phyloP scores from a whole-genome alignment of 2,888 invertebrate genomes.

The Phyllotreta cruciferae region DNA sequence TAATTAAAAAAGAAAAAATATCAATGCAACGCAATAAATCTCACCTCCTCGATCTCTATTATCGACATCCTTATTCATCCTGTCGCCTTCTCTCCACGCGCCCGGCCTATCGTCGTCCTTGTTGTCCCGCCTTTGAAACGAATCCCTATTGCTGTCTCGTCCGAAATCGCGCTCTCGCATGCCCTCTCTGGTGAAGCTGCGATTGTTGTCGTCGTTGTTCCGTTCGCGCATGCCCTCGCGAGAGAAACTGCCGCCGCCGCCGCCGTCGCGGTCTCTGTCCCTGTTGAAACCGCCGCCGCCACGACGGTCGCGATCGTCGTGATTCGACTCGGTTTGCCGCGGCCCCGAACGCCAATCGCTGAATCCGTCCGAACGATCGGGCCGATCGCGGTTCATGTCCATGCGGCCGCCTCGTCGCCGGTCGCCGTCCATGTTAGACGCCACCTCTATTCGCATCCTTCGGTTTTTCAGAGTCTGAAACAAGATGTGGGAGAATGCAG shows the following conservation, averaged over 20 bases:
- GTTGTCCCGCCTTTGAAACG: slow-evolving; percentile 20
- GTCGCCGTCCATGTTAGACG: slow-evolving; percentile 76
- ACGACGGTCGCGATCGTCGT: slow-evolving; percentile 38
- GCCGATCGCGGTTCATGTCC: slow-evolving; percentile 64
- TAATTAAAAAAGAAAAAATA: no score
- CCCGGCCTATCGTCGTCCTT: slow-evolving; percentile 41
- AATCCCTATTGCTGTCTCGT: slow-evolving; percentile 44
- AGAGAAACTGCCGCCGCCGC: slow-evolving; percentile 33
- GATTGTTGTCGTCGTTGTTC: slow-evolving; percentile 48
- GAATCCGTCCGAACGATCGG: slow-evolving; percentile 70
- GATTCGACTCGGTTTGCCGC: slow-evolving; percentile 53
- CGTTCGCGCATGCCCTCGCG: slow-evolving; percentile 41
- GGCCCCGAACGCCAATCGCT: slow-evolving; percentile 82
- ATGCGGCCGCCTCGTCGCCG: slow-evolving; percentile 67
- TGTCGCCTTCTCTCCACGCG: slow-evolving; percentile 56
- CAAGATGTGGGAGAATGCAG: no score
- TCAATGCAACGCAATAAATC: no score
- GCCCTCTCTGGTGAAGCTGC: slow-evolving; percentile 49
- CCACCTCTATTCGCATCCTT: slow-evolving; percentile 80
- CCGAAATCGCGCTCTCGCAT: slow-evolving; percentile 40
- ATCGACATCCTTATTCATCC: slow-evolving; percentile 51
- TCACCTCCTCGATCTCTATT: no score
- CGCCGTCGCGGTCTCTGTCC: slow-evolving; percentile 51
- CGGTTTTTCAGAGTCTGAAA: slow-evolving; percentile 75
- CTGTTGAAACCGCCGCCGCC: slow-evolving; percentile 41